Evolutionary conservation across 2,888 invertebrate species (phyloP).

Genomic region (Tetropium fuscum): DNA sequence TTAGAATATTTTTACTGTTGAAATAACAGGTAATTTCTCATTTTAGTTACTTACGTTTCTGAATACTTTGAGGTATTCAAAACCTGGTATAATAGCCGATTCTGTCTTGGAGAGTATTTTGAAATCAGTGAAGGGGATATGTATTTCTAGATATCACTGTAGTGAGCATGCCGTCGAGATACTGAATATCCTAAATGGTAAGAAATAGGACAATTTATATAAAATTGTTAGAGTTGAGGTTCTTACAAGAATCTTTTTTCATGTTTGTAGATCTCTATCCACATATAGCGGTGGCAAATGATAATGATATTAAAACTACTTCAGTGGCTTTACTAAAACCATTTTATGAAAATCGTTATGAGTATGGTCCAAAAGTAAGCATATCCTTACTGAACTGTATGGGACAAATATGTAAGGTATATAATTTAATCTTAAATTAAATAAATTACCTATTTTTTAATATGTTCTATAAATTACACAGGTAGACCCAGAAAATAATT

Average conservation of each 20-base stretch:
- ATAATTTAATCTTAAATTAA: no score
- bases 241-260: no score
- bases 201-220: slow-evolving; percentile 9
- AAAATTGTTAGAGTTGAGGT: no score
- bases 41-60: slow-evolving; percentile 59
- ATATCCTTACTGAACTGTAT: slow-evolving; percentile 64
- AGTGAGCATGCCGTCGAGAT: slow-evolving; percentile 57
- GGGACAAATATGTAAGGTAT: slow-evolving; percentile 61
- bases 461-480: slow-evolving; percentile 26
- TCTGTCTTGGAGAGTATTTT: slow-evolving; percentile 53
- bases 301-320: slow-evolving; percentile 31
- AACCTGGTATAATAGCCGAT: slow-evolving; percentile 47
- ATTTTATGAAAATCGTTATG: slow-evolving; percentile 50
- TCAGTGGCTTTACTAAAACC: slow-evolving; percentile 50
- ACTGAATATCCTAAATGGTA: slow-evolving; percentile 51
- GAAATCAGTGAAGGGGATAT: slow-evolving; percentile 56
- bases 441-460: background rate
- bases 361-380: slow-evolving; percentile 62
- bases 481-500: slow-evolving; percentile 53
- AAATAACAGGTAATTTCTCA: background rate
- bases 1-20: background rate
- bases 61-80: slow-evolving; percentile 52
- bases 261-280: slow-evolving; percentile 52
- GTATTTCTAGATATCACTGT: slow-evolving; percentile 54
- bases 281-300: slow-evolving; percentile 44